phyloP scores from a whole-genome alignment of 2,888 invertebrate genomes.

The Hipparchia semele region DNA sequence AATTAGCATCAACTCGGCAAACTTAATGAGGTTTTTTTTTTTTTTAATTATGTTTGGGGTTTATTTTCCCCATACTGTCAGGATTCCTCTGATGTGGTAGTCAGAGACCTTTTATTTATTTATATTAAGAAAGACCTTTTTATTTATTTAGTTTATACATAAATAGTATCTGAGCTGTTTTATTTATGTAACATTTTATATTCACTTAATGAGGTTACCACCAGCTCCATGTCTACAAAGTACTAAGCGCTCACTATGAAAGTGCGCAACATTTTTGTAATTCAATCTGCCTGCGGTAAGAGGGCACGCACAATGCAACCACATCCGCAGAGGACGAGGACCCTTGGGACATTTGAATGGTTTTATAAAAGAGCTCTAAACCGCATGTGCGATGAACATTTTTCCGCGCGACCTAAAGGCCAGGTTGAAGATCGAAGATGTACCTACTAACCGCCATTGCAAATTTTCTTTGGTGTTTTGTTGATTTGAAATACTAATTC shows the following conservation, averaged over 20 bases:
- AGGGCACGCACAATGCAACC: constrained; percentile 47
- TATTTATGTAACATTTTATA: too few relatives aligned
- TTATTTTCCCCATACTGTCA: too few relatives aligned
- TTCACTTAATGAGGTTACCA: neutral
- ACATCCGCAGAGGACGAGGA: constrained; percentile 57
- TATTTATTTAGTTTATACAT: too few relatives aligned
- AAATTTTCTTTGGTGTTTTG: neutral
- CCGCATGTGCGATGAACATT: constrained; percentile 19
- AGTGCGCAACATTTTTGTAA: constrained; percentile 38
- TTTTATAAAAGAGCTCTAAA: constrained; percentile 27
- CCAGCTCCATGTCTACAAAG: constrained; percentile 10
- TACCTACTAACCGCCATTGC: neutral
- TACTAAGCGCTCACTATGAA: constrained; percentile 29
- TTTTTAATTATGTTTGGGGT: too few relatives aligned
- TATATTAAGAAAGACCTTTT: too few relatives aligned
- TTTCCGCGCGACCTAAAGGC: constrained; percentile 18
- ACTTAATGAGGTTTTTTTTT: too few relatives aligned
- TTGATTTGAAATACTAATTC: too few relatives aligned
- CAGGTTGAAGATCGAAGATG: constrained; percentile 11
- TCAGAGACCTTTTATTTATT: too few relatives aligned
- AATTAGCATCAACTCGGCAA: too few relatives aligned
- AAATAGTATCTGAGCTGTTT: too few relatives aligned
- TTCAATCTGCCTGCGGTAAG: constrained; percentile 38
- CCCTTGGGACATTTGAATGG: constrained; percentile 35
- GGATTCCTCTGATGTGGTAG: too few relatives aligned